Evolutionary conservation across 2,888 invertebrate species (phyloP).

Genomic region (Lampropteryx suffumata): DNA sequence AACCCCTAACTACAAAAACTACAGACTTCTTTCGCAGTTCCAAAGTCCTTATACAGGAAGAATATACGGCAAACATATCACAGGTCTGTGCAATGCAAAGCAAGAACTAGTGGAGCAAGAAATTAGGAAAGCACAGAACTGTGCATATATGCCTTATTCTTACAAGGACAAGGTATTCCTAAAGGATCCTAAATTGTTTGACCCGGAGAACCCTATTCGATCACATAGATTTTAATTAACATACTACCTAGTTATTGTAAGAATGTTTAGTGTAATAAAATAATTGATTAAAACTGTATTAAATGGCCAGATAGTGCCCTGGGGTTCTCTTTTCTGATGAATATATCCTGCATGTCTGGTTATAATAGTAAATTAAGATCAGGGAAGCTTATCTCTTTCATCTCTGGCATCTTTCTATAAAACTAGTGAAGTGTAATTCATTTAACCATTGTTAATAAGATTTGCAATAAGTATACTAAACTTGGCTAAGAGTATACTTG

Average conservation of each 20-base stretch:
- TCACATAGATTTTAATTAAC: constrained; percentile 85
- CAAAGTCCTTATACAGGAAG: constrained; percentile 97
- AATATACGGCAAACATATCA: constrained; percentile 95
- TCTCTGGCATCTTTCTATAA: too few relatives aligned
- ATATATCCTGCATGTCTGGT: too few relatives aligned
- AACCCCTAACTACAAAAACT: constrained; percentile 95
- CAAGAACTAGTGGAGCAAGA: constrained; percentile 89
- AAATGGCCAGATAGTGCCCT: too few relatives aligned
- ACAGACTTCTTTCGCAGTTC: constrained; percentile 95
- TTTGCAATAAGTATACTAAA: too few relatives aligned
- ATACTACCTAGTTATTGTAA: constrained; percentile 10
- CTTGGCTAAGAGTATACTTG: too few relatives aligned
- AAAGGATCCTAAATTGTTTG: constrained; percentile 95
- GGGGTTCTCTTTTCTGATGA: too few relatives aligned
- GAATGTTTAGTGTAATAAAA: too few relatives aligned
- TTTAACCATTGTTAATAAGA: too few relatives aligned
- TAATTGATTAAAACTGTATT: too few relatives aligned
- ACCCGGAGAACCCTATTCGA: constrained; percentile 91
- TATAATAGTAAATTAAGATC: too few relatives aligned
- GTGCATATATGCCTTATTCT: constrained; percentile 92
- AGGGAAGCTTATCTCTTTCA: too few relatives aligned
- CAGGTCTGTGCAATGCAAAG: constrained; percentile 93
- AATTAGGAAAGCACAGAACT: constrained; percentile 88
- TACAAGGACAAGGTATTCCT: constrained; percentile 91
- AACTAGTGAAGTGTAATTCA: too few relatives aligned